phyloP scores from a whole-genome alignment of 2,888 invertebrate genomes.

The Loripinus fragilis region DNA sequence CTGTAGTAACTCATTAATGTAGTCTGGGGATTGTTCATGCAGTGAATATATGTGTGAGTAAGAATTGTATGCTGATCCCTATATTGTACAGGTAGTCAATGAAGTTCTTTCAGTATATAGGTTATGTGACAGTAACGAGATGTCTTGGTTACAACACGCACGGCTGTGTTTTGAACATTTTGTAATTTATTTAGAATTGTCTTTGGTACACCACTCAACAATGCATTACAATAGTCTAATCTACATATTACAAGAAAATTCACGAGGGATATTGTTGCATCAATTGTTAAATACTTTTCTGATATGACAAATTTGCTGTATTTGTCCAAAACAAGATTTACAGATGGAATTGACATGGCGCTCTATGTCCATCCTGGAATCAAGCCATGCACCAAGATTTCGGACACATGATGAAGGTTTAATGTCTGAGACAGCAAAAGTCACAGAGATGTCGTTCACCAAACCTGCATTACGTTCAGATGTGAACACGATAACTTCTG shows the following conservation, averaged over 20 bases:
- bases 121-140: constrained; percentile 5
- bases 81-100: constrained; percentile 39
- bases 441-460: constrained; percentile 19
- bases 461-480: constrained; percentile 21
- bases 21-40: constrained; percentile 26
- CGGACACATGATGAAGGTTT: constrained; percentile 26
- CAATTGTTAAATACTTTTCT: constrained; percentile 32
- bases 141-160: constrained; percentile 22
- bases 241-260: constrained; percentile 36
- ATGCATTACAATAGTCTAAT: constrained; percentile 31
- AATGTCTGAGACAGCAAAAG: constrained; percentile 16
- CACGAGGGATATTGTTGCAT: constrained; percentile 28
- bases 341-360: constrained; percentile 33
- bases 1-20: constrained; percentile 22
- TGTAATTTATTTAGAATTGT: constrained; percentile 19
- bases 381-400: constrained; percentile 37
- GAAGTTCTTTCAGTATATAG: constrained; percentile 31
- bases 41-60: constrained; percentile 32
- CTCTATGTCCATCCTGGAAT: constrained; percentile 46
- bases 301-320: constrained; percentile 37
- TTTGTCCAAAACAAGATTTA: constrained; percentile 30
- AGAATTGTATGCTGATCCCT: constrained; percentile 30
- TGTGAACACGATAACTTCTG: constrained; percentile 26
- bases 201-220: constrained; percentile 29
- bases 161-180: constrained; percentile 27